Evolutionary conservation across 23 tunicate species (phyloP).

Genomic region (Trididemnum miniatum): DNA sequence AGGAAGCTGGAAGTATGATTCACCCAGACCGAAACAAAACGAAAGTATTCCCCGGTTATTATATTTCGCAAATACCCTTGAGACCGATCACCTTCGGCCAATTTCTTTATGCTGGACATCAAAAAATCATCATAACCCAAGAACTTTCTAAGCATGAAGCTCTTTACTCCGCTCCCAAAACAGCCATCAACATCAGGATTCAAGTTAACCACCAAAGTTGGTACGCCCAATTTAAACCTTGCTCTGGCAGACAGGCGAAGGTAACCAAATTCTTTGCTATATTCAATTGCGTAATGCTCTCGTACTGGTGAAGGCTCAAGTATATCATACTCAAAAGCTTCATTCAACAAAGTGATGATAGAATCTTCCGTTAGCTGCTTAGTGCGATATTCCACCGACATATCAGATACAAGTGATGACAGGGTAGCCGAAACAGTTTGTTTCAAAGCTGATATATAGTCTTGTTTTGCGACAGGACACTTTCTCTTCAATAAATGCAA

Average conservation of each 20-base stretch:
- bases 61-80: constrained; percentile 81
- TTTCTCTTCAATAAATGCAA: constrained; percentile 30
- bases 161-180: constrained; percentile 77
- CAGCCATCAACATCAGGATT: constrained; percentile 60
- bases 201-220: constrained; percentile 80
- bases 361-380: constrained; percentile 10
- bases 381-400: constrained; percentile 7
- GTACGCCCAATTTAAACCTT: constrained; percentile 64
- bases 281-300: constrained; percentile 81
- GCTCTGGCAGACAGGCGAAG: constrained; percentile 80
- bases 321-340: neutral
- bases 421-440: neutral
- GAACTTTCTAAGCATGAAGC: constrained; percentile 70
- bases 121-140: constrained; percentile 92
- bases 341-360: neutral
- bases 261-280: constrained; percentile 90
- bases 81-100: constrained; percentile 70
- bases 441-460: constrained; percentile 22
- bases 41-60: constrained; percentile 92
- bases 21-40: constrained; percentile 77
- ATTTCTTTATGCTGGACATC: constrained; percentile 80
- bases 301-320: constrained; percentile 56
- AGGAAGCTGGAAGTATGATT: constrained; percentile 65
- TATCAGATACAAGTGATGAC: constrained; percentile 20
- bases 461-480: constrained; percentile 37